Evolutionary conservation across 1,140 invertebrate species (phyloP).

Genomic region (Danaus plexippus): DNA sequence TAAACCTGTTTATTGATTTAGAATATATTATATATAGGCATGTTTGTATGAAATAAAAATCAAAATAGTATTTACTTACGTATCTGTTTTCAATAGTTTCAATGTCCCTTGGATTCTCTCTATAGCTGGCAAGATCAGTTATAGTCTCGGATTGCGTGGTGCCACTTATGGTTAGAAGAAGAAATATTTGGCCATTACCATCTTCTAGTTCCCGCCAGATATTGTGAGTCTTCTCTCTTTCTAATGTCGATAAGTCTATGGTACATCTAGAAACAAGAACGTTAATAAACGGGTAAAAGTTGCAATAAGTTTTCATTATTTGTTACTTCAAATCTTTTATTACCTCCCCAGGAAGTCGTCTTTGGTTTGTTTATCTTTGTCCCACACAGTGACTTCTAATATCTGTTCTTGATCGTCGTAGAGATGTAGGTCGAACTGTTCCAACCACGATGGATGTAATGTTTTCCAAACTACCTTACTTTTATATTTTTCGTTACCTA

Average conservation of each 20-base stretch:
- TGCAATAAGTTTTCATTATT: background rate
- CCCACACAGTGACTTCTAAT: slow-evolving; percentile 92
- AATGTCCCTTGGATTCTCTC: slow-evolving; percentile 82
- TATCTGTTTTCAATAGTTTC: slow-evolving; percentile 82
- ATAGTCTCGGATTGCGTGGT: slow-evolving; percentile 93
- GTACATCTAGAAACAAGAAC: slow-evolving; percentile 79
- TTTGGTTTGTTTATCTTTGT: slow-evolving; percentile 86
- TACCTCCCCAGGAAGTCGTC: slow-evolving; percentile 91
- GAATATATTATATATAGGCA: too few species aligned
- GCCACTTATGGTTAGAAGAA: slow-evolving; percentile 95
- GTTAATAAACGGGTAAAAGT: too few species aligned
- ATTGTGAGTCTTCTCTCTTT: slow-evolving; percentile 92
- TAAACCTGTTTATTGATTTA: too few species aligned
- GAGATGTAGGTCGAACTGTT: slow-evolving; percentile 97
- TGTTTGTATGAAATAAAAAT: background rate
- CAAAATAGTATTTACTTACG: slow-evolving; percentile 72
- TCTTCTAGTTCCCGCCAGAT: slow-evolving; percentile 93
- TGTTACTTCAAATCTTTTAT: slow-evolving; percentile 12
- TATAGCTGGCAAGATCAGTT: slow-evolving; percentile 88
- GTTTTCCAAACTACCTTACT: slow-evolving; percentile 92
- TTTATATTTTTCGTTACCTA: slow-evolving; percentile 98
- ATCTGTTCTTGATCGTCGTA: slow-evolving; percentile 91
- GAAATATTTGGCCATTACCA: slow-evolving; percentile 87
- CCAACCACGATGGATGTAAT: slow-evolving; percentile 91
- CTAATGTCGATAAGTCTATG: slow-evolving; percentile 88